Evolutionary conservation across 2,888 invertebrate genomes (phyloP).

Genomic region (Isotomurus palustris): DNA sequence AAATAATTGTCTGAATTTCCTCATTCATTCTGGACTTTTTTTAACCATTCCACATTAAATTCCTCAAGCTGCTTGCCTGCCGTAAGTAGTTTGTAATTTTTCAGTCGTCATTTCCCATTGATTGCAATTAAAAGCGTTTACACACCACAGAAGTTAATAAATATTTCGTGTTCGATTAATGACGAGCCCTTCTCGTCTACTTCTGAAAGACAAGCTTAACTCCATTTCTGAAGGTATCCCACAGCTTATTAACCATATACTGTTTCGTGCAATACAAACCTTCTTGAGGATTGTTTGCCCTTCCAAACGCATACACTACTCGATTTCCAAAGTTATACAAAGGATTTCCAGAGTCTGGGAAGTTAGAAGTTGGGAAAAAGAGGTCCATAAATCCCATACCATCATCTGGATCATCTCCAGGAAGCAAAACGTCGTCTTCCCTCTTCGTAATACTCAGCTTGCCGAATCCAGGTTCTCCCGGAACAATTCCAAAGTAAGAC

Average conservation of each 20-base stretch:
- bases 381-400: slow-evolving; percentile 41
- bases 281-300: slow-evolving; percentile 44
- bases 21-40: no score
- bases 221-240: slow-evolving; percentile 44
- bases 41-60: no score
- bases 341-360: slow-evolving; percentile 41
- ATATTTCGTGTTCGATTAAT: no score
- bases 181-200: no score
- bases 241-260: slow-evolving; percentile 45
- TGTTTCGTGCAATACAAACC: slow-evolving; percentile 46
- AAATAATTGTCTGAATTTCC: no score
- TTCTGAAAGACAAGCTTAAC: slow-evolving; percentile 40
- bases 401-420: slow-evolving; percentile 37
- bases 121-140: no score
- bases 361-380: slow-evolving; percentile 31
- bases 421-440: slow-evolving; percentile 21
- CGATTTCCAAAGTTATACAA: slow-evolving; percentile 44
- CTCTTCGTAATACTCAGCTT: slow-evolving; percentile 18
- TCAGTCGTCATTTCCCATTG: background rate
- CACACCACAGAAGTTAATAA: no score
- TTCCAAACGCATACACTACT: slow-evolving; percentile 39
- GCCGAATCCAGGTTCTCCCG: slow-evolving; percentile 37
- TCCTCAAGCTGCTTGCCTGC: no score
- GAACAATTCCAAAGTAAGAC: slow-evolving; percentile 45
- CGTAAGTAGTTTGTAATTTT: slow-evolving; percentile 4